Evolutionary conservation across 2,888 invertebrate genomes (phyloP), one percentile per base, ranked within the genome.

Genomic region (Muschampia plurimacula): DNA sequence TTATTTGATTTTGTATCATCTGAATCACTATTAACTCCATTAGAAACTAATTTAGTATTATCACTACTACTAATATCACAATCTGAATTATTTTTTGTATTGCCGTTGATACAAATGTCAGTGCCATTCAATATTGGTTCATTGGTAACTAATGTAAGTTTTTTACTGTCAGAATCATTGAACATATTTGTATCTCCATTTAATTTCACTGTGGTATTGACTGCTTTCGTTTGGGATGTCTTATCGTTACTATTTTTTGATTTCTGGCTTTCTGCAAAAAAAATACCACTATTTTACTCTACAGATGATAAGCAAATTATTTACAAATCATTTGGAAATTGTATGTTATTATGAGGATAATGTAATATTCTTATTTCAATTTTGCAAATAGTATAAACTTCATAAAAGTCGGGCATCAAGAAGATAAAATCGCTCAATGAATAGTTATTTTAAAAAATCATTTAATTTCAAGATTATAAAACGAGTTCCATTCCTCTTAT

Each of bases 1-100:
- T 90, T 91, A 84, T 78, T 89, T 39, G 86, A 90, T 86, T 93
- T 92, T 74, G 85, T 81, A 77, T 91, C 90, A 79, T 91, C 90
- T 77, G 88, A 86, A 86, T 93, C 89, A 86, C 89, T 90, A 82
- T 84, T 89, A 81, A 89, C 84, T 83, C 94, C 94, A 87, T 94
- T 94, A 91, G 90, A 87, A 87, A 92, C 92, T 93, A 93, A 78
- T 89, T 91, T 93, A 91, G 86, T 83, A 85, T 87, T 91, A 90
- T 89, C 86, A 91, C 86, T 93, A 93, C 89, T 91, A 89, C 91
- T 93, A 94, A 93, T 94, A 94, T 94, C 94, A 93, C 94, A 94
- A 88, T 92, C 91, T 85, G 87, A 87, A 85, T 86, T 83, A 85
- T 88, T 89, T 88, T 89, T 92, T 83, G 89, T 83, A 78, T 90